Percentiles rank a stretch among this genome's conserved stretches.
These are phyloP conservation scores for Eulemur coronatus DNA, from an alignment of 2,797 vertebrate species.

Conservation along the genomic window DNA sequence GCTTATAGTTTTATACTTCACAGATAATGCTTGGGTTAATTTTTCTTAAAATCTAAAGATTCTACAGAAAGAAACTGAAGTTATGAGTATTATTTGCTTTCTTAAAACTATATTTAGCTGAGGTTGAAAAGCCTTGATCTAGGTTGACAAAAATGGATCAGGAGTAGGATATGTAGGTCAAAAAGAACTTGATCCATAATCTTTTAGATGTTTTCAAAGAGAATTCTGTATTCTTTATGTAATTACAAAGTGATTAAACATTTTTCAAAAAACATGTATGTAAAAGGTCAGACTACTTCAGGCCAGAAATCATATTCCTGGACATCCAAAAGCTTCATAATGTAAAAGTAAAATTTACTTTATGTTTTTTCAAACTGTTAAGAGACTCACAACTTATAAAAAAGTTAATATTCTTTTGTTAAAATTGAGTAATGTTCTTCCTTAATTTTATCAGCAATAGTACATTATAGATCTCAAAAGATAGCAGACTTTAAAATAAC, in stretches of 20 bases:
- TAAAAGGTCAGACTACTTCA: slow-evolving; percentile 15
- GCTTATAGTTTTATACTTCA: neutral
- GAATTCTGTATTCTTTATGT: slow-evolving; percentile 1
- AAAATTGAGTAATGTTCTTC: neutral
- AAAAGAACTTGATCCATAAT: neutral
- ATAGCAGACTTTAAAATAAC: slow-evolving; percentile 18
- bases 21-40: neutral
- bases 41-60: slow-evolving; percentile 38
- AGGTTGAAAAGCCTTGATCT: neutral
- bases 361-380: neutral
- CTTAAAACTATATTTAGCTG: slow-evolving; percentile 14
- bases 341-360: neutral
- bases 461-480: slow-evolving; percentile 38
- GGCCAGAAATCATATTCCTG: neutral
- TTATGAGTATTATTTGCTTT: slow-evolving; percentile 9
- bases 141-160: neutral
- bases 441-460: neutral
- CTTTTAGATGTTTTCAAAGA: neutral
- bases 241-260: neutral
- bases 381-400: slow-evolving; percentile 11
- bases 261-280: neutral
- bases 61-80: slow-evolving; percentile 6
- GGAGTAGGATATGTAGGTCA: neutral
- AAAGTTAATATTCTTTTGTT: neutral
- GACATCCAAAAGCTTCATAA: neutral